Base-by-base conservation (phyloP, 2,113 vertebrate species). In the Uropsilus gracilis region DNA sequence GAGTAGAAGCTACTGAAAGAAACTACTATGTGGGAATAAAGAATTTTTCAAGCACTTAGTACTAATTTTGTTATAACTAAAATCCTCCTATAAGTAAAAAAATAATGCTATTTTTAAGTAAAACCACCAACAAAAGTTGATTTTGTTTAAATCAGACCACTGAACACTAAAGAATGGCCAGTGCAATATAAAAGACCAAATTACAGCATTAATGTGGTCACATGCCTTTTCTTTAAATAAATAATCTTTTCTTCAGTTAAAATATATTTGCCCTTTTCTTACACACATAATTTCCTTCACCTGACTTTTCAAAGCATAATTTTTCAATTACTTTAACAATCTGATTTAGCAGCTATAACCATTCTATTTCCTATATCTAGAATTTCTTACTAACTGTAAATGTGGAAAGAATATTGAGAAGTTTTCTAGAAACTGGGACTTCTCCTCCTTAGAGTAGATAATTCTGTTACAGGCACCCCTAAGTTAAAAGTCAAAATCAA, bases 401-500 rank as follows among this genome's bases (percentile, higher is more conserved):
- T 87, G 89, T 30, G 8, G 28, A 76, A 75, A 88, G n/a, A 86
- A 7, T 57, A 72, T 14, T 91, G 59, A 94, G 95, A 94, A 96
- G 66, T 91, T 84, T 76, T 96, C 91, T 69, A 89, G 59, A 97
- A 89, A 89, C 68, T 72, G 57, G 9, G 26, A 48, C 46, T 89
- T 91, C 76, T 44, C 32, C 26, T 94, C 55, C 50, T 55, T 96
- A 68, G 2, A 77, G 55, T 30, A 92, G 64, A 32, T 64, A 95
- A 72, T 93, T 96, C 89, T 83, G 39, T 88, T 89, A 82, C 13
- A 96, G 77, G 69, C 26, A 7, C 18, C 85, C 73, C 6, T 72
- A 30, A 91, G 89, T 75, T 66, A 92, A 39, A 94, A 89, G 92
- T 17, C 48, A 96, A 95, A 95, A 95, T 66, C 63, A 95, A 82